phyloP scores from a whole-genome alignment of 2,888 invertebrate species.

The Athalia circularis region DNA sequence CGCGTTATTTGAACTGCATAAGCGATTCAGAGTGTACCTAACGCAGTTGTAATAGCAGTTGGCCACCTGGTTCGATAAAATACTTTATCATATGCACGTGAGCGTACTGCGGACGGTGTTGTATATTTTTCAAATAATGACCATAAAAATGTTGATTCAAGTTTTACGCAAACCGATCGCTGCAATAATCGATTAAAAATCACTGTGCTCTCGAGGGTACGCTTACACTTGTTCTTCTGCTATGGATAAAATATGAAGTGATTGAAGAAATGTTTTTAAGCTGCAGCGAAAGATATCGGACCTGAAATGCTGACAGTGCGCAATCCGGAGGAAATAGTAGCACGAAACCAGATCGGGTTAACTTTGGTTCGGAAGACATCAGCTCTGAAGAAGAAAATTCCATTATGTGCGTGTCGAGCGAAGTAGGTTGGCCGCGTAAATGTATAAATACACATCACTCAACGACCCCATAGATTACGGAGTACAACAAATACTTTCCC shows the following conservation, averaged over 20 bases:
- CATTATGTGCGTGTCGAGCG: neutral
- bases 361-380: neutral
- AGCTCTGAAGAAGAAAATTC: neutral
- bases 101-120: neutral
- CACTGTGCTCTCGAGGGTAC: neutral
- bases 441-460: too few species aligned
- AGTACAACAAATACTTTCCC: too few species aligned
- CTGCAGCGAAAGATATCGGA: slow-evolving; percentile 11
- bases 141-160: neutral
- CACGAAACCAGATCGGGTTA: slow-evolving; percentile 14
- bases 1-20: neutral
- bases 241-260: neutral
- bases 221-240: neutral
- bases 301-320: slow-evolving; percentile 37
- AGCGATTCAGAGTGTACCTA: neutral
- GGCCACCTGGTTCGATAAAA: slow-evolving; percentile 2
- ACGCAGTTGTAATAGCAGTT: neutral
- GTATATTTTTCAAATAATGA: neutral
- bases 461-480: too few species aligned
- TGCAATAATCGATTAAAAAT: neutral
- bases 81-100: neutral
- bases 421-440: too few species aligned
- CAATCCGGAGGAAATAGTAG: slow-evolving; percentile 22
- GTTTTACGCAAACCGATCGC: neutral
- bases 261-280: slow-evolving; percentile 4